Evolutionary conservation across 2,888 invertebrate species (phyloP).

Genomic region (Pomacea canaliculata): DNA sequence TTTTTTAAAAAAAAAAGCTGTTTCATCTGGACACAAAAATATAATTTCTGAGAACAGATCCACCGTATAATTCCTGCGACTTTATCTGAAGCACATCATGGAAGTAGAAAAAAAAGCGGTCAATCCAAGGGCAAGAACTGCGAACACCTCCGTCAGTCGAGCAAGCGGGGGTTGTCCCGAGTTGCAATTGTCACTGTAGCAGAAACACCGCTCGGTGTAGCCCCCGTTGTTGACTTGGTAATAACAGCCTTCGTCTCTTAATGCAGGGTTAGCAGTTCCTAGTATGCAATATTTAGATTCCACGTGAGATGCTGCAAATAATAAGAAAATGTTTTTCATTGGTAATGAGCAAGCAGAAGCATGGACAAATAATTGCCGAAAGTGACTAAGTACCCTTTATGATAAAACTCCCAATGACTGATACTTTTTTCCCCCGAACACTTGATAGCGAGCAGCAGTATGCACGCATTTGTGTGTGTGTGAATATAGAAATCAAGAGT

Average conservation of each 20-base stretch:
- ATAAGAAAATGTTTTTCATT: neutral
- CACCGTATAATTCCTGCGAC: no score
- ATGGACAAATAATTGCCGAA: neutral
- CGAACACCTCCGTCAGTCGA: neutral
- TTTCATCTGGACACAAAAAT: no score
- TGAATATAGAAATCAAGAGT: no score
- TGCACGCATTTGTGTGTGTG: no score
- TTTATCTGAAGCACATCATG: no score
- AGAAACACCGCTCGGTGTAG: conserved; percentile 52
- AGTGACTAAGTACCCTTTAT: no score
- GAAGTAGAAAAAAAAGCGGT: no score
- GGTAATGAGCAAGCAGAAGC: neutral
- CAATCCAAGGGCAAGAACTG: conserved; percentile 15
- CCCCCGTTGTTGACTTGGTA: conserved; percentile 43
- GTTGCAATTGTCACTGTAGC: conserved; percentile 48
- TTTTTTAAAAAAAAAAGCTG: no score
- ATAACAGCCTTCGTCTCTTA: conserved; percentile 45
- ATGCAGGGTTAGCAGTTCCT: conserved; percentile 28
- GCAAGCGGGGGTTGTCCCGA: conserved; percentile 19
- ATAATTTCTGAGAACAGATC: no score
- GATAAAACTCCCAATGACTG: no score
- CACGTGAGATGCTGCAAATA: conserved; percentile 40
- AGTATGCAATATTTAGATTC: conserved; percentile 45
- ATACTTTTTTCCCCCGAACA: no score
- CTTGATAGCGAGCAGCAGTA: no score